phyloP scores from a whole-genome alignment of 2,113 vertebrate genomes.

The Hiodon alosoides region DNA sequence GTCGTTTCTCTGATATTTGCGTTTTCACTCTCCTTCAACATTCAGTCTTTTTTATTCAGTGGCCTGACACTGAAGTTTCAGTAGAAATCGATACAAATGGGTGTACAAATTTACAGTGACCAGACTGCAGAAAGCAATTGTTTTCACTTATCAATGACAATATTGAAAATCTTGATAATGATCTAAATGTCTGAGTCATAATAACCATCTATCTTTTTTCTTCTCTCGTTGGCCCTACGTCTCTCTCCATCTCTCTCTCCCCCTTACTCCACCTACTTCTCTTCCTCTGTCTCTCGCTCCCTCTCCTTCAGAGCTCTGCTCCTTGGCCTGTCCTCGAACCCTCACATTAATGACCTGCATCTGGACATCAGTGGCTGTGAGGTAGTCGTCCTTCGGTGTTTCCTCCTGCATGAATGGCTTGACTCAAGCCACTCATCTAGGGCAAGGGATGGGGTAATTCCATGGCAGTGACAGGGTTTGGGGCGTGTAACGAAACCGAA shows the following conservation, averaged over 20 bases:
- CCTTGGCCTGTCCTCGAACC: constrained; percentile 79
- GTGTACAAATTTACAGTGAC: too few species aligned
- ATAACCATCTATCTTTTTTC: background rate
- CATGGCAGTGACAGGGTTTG: too few species aligned
- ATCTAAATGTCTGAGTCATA: background rate
- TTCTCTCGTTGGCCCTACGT: background rate
- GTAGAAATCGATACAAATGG: too few species aligned
- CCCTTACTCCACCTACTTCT: background rate
- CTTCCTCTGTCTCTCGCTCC: constrained; percentile 11
- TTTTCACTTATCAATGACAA: too few species aligned
- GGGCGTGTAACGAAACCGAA: too few species aligned
- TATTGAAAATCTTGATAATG: too few species aligned
- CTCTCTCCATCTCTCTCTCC: background rate
- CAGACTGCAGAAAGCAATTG: too few species aligned
- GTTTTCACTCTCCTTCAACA: too few species aligned
- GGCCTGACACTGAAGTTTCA: too few species aligned
- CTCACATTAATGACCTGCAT: constrained; percentile 77
- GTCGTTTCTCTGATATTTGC: too few species aligned
- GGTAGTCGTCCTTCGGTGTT: constrained; percentile 49
- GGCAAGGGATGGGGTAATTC: too few species aligned
- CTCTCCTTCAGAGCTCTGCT: constrained; percentile 69
- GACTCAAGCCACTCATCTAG: constrained; percentile 4
- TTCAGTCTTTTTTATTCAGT: too few species aligned
- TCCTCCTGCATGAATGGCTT: background rate
- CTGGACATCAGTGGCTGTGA: constrained; percentile 85